Base-by-base conservation (phyloP, 2,888 invertebrate species). In the Anoplius nigerrimus region DNA sequence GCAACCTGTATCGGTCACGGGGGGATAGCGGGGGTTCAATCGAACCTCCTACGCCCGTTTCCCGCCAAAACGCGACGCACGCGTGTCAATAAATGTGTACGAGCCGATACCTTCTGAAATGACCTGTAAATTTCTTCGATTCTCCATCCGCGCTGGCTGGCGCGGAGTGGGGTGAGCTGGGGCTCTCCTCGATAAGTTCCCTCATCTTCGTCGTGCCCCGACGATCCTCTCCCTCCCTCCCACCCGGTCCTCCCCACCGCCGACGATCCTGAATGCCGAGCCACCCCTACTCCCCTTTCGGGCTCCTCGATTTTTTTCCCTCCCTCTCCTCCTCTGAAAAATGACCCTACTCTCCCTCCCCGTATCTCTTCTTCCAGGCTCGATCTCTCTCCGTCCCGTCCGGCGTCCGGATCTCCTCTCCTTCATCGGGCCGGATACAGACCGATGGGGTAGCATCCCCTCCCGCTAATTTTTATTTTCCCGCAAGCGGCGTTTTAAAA, bases 401-500 rank as follows among this genome's bases (percentile, higher is more conserved):
- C 43, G 53, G 54, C 56, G 56, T 18, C 54, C 42, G 34, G 22
- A 61, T 59, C 46, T 54, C 20, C 18, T 27, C 55, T 20, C 51
- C 42, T 54, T 27, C 53, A 22, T n/a, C 64, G 43, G 22, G 1
- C 45, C 64, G 42, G 45, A 34, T 55, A 69, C 68, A 75, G 64
- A 63, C 70, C 75, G 64, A 69, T 69, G 66, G 34, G 34, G 71
- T 54, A 62, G 74, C 74, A 69, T 80, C 74, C 81, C 73, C 78
- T 75, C 69, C 62, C 71, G 73, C 78, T 81, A 82, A 86, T 85
- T 85, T 86, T 87, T 85, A 86, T 86, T 86, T 84, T 84, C 77
- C 83, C 85, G 78, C 85, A 86, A 87, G 84, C 81, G 83, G 78
- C 84, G 80, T 84, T 87, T 87, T 82, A 86, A 87, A 87, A 87